These are phyloP conservation scores for Cliona cf. orientalis DNA, from an alignment of 37 sponge, comb jelly and placozoan genomes.

Conservation along the genomic window DNA sequence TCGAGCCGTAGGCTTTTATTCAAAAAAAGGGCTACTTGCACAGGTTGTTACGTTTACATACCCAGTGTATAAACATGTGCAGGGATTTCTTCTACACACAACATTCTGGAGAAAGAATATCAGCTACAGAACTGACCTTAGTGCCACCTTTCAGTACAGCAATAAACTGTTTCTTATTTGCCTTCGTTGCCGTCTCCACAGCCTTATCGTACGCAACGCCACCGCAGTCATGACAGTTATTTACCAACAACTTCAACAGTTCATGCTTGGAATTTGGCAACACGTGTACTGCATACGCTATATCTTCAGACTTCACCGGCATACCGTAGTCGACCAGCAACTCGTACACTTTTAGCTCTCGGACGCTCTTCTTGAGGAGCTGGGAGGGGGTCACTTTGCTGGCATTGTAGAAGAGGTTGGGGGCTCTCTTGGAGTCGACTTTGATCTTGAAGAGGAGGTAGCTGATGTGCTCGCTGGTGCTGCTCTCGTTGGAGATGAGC, in stretches of 20 bases:
- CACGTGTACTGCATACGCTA: neutral
- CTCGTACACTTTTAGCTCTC: neutral
- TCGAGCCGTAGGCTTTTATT: no score
- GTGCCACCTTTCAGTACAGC: neutral
- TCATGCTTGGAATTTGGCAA: neutral
- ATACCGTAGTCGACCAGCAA: slow-evolving; percentile 23
- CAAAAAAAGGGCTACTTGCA: no score
- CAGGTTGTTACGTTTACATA: no score
- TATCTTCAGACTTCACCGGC: neutral
- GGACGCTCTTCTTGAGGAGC: slow-evolving; percentile 1
- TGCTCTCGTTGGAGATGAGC: neutral
- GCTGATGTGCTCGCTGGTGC: neutral
- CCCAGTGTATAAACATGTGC: no score
- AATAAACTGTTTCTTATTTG: neutral
- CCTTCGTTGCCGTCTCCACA: neutral
- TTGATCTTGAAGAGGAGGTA: slow-evolving; percentile 14
- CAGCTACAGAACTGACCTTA: neutral
- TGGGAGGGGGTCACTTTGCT: neutral
- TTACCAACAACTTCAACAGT: neutral
- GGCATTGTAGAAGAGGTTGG: no score
- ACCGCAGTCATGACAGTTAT: neutral
- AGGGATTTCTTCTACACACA: no score
- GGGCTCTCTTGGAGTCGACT: neutral
- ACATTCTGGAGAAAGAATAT: no score
- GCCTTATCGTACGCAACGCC: neutral